Conservation (phyloP, 2,113 vertebrate genomes). For the Centropus bengalensis region DNA sequence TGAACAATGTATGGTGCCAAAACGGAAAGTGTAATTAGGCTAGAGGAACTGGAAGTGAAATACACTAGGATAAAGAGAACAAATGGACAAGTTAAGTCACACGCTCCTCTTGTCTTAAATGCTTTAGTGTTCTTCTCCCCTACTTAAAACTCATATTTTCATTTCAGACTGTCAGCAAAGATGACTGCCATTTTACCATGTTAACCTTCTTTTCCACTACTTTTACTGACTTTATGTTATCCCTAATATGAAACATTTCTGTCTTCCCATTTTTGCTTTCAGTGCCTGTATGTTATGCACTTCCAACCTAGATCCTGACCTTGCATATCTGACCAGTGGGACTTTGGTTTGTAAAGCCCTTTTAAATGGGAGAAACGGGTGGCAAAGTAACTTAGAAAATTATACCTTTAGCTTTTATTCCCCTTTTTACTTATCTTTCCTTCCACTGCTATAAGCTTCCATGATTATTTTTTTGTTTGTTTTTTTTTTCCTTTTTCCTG, state of each 20-base stretch:
- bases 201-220: background rate
- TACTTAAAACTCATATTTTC: background rate
- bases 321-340: background rate
- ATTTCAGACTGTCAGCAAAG: background rate
- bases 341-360: background rate
- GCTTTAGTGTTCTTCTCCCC: background rate
- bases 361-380: background rate
- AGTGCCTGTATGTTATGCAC: background rate
- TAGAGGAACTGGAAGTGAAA: background rate
- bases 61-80: background rate
- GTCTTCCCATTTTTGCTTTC: background rate
- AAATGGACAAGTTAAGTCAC: background rate
- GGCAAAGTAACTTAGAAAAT: background rate
- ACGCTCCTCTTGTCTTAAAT: background rate
- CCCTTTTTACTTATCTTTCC: background rate
- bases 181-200: background rate
- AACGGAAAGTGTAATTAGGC: background rate
- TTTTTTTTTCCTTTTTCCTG: background rate
- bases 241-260: background rate
- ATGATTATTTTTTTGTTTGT: background rate
- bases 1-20: background rate
- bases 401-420: background rate
- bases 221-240: background rate
- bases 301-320: background rate
- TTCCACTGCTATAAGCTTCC: background rate